Evolutionary conservation across 2,113 vertebrate species (phyloP), one percentile per base, ranked within the genome.

Genomic region (Phalacrocorax aristotelis): DNA sequence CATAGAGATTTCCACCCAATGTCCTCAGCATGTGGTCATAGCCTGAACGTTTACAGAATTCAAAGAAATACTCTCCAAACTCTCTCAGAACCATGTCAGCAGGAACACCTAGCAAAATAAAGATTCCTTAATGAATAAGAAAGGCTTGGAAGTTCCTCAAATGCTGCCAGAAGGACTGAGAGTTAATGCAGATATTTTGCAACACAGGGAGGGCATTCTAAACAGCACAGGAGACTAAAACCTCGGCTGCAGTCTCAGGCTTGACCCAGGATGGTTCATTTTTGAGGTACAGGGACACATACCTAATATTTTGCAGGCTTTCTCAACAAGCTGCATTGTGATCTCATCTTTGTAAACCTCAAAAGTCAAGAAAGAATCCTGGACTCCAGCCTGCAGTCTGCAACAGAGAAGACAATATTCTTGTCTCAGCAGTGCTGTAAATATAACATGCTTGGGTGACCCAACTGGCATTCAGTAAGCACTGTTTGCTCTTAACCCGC

Each of bases 51-150:
- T 98, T 98, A 87, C 98, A 99, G 94, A 99, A 98, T 86, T 98
- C 98, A 95, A 98, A 98, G 97, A 98, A 99, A 95, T 98, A 98
- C 85, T 98, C 98, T 60, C 98, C 98, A 90, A 99, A 99, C 94
- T 98, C 98, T 69, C 94, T 98, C 93, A 98, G 94, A 87, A 99
- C 97, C 42, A 87, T 76, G 58, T 98, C 98, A 68, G 98, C 96
- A 61, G 98, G 95, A 66, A 98, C 90, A 91, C 95, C 98, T 98
- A 81, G n/a, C n/a, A 93, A 97, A 92, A 92, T 32, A 93, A 88
- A 96, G 49, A 55, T 20, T 65, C 7, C 29, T 93, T 86, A n/a
- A 55, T 51, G 22, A 92, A 26, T 30, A 70, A 15, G 38, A 70
- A 66, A 88, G 30, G 27, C 25, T 87, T 60, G 44, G 34, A 88